These are phyloP conservation scores for Numida meleagris DNA, from an alignment of 2,113 vertebrate species.

Conservation along the genomic window DNA sequence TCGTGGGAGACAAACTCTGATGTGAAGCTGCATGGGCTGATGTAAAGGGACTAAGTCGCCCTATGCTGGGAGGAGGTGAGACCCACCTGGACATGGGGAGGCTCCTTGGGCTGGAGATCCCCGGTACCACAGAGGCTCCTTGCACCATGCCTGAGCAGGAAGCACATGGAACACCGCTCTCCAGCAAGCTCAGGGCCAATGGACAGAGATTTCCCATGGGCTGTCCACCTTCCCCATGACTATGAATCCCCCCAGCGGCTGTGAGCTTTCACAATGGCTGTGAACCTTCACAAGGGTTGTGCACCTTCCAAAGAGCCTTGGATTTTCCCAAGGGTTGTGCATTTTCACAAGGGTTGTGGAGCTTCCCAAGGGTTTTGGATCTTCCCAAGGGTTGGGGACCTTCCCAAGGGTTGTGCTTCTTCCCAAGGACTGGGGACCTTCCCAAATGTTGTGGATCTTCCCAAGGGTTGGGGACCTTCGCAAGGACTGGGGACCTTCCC, in stretches of 20 bases:
- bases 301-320: background rate
- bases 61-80: background rate
- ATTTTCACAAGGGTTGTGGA: fast-evolving
- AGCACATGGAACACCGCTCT: background rate
- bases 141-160: background rate
- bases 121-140: fast-evolving
- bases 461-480: fast-evolving
- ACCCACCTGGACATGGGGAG: background rate
- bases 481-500: background rate
- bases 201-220: background rate
- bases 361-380: background rate
- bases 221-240: fast-evolving
- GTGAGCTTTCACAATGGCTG: fast-evolving
- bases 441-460: background rate
- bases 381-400: background rate
- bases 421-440: fast-evolving
- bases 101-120: background rate
- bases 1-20: background rate
- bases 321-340: background rate
- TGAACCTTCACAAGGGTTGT: background rate
- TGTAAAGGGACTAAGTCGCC: background rate
- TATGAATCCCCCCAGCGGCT: background rate
- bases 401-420: fast-evolving
- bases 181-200: background rate
- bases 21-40: fast-evolving